Conservation (phyloP, 2,888 invertebrate genomes). For the Minunthozetes semirufus region DNA sequence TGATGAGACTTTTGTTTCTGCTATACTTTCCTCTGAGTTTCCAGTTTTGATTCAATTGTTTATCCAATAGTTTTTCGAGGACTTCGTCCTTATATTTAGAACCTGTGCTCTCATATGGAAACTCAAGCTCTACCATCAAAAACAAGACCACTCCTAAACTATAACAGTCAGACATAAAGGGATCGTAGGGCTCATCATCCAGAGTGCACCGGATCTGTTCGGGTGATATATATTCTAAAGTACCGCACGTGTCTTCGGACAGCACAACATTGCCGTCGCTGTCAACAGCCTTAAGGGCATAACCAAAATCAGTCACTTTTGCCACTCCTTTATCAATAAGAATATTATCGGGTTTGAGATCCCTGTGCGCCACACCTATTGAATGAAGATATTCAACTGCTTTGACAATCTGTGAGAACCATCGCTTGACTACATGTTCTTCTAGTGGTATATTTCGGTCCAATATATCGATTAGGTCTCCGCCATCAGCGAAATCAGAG, state of each 20-base stretch:
- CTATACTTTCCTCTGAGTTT: neutral
- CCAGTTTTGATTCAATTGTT: neutral
- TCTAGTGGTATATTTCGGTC: no score
- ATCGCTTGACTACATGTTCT: no score
- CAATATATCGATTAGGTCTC: no score
- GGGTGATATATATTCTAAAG: neutral
- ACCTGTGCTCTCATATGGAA: neutral
- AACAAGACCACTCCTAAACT: neutral
- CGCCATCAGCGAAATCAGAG: no score
- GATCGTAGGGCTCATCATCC: neutral
- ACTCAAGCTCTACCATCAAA: neutral
- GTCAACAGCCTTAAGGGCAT: neutral
- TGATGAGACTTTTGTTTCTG: neutral
- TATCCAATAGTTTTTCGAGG: neutral
- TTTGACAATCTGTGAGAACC: no score
- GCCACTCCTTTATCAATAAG: constrained; percentile 73
- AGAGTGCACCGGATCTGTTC: neutral
- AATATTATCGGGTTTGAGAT: constrained; percentile 64
- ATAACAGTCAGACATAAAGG: neutral
- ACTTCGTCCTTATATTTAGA: no score
- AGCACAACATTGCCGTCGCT: neutral
- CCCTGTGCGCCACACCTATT: no score
- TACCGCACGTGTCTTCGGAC: neutral
- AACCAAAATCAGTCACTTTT: constrained; percentile 27
- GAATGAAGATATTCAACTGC: no score